Base-by-base conservation (phyloP, 2,888 invertebrate species). In the Uropetala carovei region DNA sequence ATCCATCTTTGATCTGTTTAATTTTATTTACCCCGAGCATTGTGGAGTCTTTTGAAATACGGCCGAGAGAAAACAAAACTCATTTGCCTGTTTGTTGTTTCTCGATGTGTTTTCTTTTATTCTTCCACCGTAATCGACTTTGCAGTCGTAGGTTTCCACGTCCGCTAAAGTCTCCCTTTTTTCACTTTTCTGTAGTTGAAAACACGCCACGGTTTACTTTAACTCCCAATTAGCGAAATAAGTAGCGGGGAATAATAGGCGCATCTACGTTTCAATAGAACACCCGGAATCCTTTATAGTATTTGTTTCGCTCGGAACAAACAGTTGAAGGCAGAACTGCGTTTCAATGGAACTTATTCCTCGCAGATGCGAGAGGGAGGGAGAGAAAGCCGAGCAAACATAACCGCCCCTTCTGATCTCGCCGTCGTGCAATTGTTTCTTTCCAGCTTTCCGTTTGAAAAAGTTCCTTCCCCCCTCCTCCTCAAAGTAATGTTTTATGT, bases 141-240 rank as follows among this genome's bases (percentile, higher is more conserved):
- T 75, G 16, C 75, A 22, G 27, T 75, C 27, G 75, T 27, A 75
- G 75, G 22, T 27, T 75, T 75, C 75, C 75, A 27, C 75, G 75
- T 75, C 27, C 43, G 27, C 75, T 18, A 68, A 22, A 0, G 16
- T 68, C 18, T 13, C n/a, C 18, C 22, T 68, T 68, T 22, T 68
- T 22, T 5, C 75, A 27, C 75, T 18, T 22, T 43, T 75, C 22
- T 75, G 75, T 13, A 75, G 75, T 75, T 75, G n/a, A 43, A n/a
- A n/a, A 43, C 68, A 18, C 68, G 7, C n/a, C 0, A 7, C 22
- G 75, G 75, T 75, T 75, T 75, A 75, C 75, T 75, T 22, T 75
- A 75, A 22, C 75, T 75, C 27, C 75, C 75, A 75, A 75, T 75
- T 75, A 75, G 75, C 75, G 75, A 27, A 75, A 75, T n/a, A 75